Base-by-base conservation (phyloP, 2,113 vertebrate genomes). In the Atlantisia rogersi region DNA sequence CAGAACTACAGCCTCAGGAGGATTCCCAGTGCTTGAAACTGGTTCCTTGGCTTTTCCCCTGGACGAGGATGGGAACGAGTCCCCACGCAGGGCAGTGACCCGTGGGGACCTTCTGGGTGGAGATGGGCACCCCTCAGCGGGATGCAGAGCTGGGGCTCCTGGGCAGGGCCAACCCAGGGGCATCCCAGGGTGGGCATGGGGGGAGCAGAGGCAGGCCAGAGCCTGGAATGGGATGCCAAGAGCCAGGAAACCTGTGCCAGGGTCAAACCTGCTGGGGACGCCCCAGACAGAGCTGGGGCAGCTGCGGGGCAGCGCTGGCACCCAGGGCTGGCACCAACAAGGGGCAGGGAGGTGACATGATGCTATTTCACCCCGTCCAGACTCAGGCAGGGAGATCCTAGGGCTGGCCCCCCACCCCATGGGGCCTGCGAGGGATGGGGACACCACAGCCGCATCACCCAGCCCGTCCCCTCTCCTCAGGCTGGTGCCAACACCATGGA, bases 191-290 rank as follows among this genome's bases (percentile, higher is more conserved):
- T 0, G 3, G 65, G 52, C 25, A 46, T 67, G 75, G 79, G 53
- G 63, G 42, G 42, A 16, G 24, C 44, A 46, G 25, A 68, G 18
- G 15, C 32, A 31, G 70, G n/a, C 17, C 3, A 37, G 12, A 68
- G 56, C 21, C 0, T 32, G 28, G 94, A 37, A 37, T 17, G 37
- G 24, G 20, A 15, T 28, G 8, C 40, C 3, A 1, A 80, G 28
- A 65, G 29, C 12, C 15, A 60, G 32, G 28, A 9, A 63, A 31
- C 11, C 20, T 50, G 2, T 6, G 11, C 32, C 8, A 0, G 52
- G 77, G 81, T 73, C 90, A 79, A 83, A 94, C 44, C 68, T 15
- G 64, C 69, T 58, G 50, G 67, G 69, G 88, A 96, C 92, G 68
- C 53, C 73, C 44, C 3, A 2, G 0, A 2, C 6, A 25, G 39